A percentile compares a stretch with the other conserved stretches of the same genome.
These are phyloP conservation scores for Ridgeia piscesae DNA, from an alignment of 1,140 invertebrate genomes.

Conservation along the genomic window DNA sequence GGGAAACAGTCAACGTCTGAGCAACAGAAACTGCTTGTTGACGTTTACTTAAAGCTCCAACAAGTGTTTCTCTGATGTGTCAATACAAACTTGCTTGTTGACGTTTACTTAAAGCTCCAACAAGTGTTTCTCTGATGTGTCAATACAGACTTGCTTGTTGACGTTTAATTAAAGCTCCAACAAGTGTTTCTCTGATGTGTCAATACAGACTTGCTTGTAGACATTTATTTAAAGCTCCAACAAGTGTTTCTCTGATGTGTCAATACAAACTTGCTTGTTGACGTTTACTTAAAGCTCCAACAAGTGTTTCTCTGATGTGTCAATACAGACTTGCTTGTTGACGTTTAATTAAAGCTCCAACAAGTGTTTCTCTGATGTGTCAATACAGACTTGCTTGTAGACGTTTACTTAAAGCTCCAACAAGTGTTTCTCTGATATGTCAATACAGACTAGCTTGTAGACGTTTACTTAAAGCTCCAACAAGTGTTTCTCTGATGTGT, in stretches of 20 bases:
- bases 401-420: not conserved
- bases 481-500: not conserved
- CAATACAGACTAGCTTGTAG: not conserved
- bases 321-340: not conserved
- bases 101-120: not conserved
- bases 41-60: not conserved
- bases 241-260: not conserved
- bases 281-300: not conserved
- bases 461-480: not conserved
- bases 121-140: not conserved
- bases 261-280: not conserved
- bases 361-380: not conserved
- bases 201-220: not conserved
- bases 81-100: not conserved
- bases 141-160: not conserved
- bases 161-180: not conserved
- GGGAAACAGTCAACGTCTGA: not conserved
- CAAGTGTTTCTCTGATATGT: not conserved
- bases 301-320: not conserved
- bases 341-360: not conserved
- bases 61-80: not conserved
- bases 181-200: not conserved
- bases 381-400: not conserved
- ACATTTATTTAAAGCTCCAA: not conserved
- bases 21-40: not conserved